Percentiles rank a stretch among this genome's conserved stretches.
phyloP scores from a whole-genome alignment of 1,140 invertebrate genomes.

The Drosophila pallidifrons region DNA sequence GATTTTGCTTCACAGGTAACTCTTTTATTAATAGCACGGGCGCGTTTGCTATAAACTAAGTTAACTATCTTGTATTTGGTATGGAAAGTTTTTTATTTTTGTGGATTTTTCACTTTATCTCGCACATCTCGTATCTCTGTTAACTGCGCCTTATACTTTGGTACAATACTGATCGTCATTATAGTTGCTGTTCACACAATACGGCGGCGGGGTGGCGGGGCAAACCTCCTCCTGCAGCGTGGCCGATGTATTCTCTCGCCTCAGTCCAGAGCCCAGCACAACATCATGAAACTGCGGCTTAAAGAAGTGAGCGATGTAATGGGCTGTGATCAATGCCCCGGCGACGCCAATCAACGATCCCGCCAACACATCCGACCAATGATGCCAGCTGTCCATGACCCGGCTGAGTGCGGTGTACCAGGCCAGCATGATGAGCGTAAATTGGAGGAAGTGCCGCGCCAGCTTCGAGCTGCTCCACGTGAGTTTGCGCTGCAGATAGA shows the following conservation, averaged over 20 bases:
- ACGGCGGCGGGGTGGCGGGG: slow-evolving; percentile 69
- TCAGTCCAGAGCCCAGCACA: slow-evolving; percentile 37
- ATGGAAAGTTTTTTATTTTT: slow-evolving; percentile 53
- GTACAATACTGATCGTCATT: slow-evolving; percentile 72
- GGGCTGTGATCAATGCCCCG: slow-evolving; percentile 67
- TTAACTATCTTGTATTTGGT: slow-evolving; percentile 24
- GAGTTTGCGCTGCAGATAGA: slow-evolving; percentile 92
- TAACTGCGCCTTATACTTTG: slow-evolving; percentile 49
- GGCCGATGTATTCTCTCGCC: slow-evolving; percentile 68
- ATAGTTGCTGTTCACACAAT: slow-evolving; percentile 58
- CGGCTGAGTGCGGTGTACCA: slow-evolving; percentile 78
- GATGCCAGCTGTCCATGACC: slow-evolving; percentile 81
- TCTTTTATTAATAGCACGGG: slow-evolving; percentile 29
- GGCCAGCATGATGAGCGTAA: slow-evolving; percentile 87
- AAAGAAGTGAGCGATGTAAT: slow-evolving; percentile 67
- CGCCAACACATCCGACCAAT: slow-evolving; percentile 76
- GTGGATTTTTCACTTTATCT: slow-evolving; percentile 23
- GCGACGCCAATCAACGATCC: slow-evolving; percentile 67
- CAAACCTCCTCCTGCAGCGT: slow-evolving; percentile 76
- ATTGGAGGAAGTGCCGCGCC: slow-evolving; percentile 90
- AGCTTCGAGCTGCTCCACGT: slow-evolving; percentile 91
- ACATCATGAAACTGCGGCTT: slow-evolving; percentile 21
- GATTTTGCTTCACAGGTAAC: slow-evolving; percentile 7
- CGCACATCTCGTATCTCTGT: slow-evolving; percentile 3
- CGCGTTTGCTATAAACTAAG: not conserved